Base-by-base conservation (phyloP, 2,888 invertebrate genomes). In the Pyrochroa serraticornis region DNA sequence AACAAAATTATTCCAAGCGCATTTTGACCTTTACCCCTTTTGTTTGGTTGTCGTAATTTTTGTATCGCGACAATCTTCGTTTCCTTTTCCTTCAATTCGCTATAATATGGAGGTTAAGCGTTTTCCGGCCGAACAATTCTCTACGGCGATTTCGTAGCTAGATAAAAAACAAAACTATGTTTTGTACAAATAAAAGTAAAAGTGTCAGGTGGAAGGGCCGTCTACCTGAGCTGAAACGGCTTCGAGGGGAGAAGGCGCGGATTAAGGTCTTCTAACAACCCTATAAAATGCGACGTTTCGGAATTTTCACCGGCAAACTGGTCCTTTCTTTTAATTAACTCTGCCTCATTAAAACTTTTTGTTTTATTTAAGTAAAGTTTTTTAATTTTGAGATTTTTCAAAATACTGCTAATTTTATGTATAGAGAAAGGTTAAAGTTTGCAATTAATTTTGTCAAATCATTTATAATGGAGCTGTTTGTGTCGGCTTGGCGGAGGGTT, bases 181-280 rank as follows among this genome's bases (percentile, higher is more conserved):
- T 58, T 58, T 59, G 37, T 50, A 54, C 59, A 57, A 61, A 52
- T 48, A 61, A 64, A 64, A 64, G 64, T 64, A 61, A 64, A 59
- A 60, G 64, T 64, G 64, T 64, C 64, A 64, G 64, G 64, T 64
- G 64, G 52, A 64, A 39, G 36, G 48, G 44, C 46, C 44, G 39
- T 46, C 59, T 56, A 56, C 56, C 56, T 56, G 56, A 22, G 22
- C 41, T 13, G 13, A 8, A 14, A 44, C 37, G 44, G 38, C 35
- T 34, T 10, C 31, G 14, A 53, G 31, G 48, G 45, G 45, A 38
- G 52, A 34, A 22, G 41, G n/a, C 22, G 37, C 9, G 37, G 38
- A 38, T 38, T 46, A 22, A 22, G 22, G 36, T 22, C 49, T 13
- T 33, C 30, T 9, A 41, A 7, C 22, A 39, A 31, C 12, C 22